phyloP scores from a whole-genome alignment of 92 coral and sea anemone genomes.

The Heteractis magnifica region DNA sequence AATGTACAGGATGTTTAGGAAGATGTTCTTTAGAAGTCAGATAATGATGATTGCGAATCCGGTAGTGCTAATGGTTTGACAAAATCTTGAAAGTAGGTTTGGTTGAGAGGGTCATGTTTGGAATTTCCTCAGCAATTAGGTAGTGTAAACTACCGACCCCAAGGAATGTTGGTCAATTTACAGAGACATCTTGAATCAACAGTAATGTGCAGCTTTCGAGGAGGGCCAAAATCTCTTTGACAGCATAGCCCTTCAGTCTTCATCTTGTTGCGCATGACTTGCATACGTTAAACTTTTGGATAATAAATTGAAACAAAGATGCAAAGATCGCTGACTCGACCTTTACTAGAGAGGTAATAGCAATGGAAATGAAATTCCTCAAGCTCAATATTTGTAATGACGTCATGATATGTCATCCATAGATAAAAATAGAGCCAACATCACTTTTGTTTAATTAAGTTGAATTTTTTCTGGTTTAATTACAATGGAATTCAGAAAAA shows the following conservation, averaged over 20 bases:
- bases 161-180: background rate
- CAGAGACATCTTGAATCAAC: background rate
- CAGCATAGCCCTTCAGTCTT: background rate
- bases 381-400: background rate
- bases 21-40: background rate
- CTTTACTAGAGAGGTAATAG: background rate
- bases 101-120: constrained; percentile 8
- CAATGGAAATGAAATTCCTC: background rate
- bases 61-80: constrained; percentile 8
- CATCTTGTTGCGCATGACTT: no score
- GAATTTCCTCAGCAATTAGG: constrained; percentile 20
- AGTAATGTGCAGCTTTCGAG: background rate
- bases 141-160: constrained; percentile 1
- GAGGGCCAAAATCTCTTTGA: background rate
- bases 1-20: background rate
- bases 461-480: background rate
- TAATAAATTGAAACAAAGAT: background rate
- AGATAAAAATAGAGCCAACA: background rate
- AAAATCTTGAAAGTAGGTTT: background rate
- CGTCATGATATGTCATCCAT: constrained; percentile 3
- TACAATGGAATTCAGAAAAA: background rate
- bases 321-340: background rate
- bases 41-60: constrained; percentile 6
- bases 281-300: background rate
- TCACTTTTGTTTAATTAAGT: background rate